These are phyloP conservation scores for Trachymyrmex septentrionalis DNA, from an alignment of 1,140 invertebrate genomes.

Conservation along the genomic window DNA sequence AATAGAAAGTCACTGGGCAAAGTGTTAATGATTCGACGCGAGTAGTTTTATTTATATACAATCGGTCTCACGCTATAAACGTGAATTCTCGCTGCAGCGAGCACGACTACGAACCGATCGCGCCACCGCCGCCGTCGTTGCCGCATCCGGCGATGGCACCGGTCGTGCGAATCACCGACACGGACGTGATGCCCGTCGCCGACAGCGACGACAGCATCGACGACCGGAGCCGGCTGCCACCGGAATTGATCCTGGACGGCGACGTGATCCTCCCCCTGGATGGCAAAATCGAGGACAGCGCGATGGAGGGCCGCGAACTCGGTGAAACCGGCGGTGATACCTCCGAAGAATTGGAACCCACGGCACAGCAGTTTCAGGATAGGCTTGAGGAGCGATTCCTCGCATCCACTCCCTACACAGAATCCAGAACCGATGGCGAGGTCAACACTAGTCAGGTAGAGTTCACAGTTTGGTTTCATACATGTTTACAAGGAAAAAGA, in stretches of 20 bases:
- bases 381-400: conserved; percentile 87
- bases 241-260: conserved; percentile 82
- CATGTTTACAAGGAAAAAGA: neutral
- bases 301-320: conserved; percentile 84
- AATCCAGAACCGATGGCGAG: conserved; percentile 89
- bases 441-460: conserved; percentile 89
- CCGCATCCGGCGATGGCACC: conserved; percentile 83
- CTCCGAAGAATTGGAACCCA: conserved; percentile 82
- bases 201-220: conserved; percentile 86
- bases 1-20: neutral
- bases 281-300: conserved; percentile 84
- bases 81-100: conserved; percentile 88
- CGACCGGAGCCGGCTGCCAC: conserved; percentile 78
- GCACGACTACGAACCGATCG: conserved; percentile 95
- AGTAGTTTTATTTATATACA: neutral
- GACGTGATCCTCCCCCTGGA: conserved; percentile 84
- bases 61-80: conserved; percentile 24
- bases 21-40: neutral
- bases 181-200: conserved; percentile 84
- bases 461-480: neutral
- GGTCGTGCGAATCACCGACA: conserved; percentile 85
- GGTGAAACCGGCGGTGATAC: conserved; percentile 80
- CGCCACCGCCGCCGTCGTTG: conserved; percentile 82
- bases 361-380: conserved; percentile 85
- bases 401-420: conserved; percentile 86